Evolutionary conservation across 2,888 invertebrate genomes (phyloP), one percentile per base, ranked within the genome.

Genomic region (Coremacera marginata): DNA sequence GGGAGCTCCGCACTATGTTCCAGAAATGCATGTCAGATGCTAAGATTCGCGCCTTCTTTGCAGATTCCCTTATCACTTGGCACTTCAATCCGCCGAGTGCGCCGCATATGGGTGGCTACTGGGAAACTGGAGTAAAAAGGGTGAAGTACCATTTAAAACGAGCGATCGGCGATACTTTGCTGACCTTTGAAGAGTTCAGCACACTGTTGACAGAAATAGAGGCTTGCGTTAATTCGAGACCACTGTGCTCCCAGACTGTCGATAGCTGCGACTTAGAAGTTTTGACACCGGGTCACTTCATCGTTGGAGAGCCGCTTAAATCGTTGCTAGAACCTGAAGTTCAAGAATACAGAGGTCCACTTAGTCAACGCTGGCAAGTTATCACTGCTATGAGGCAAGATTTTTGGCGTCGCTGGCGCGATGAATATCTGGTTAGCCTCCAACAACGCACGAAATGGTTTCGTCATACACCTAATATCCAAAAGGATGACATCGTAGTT

Each of bases 261-360:
- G n/a, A n/a, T n/a, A 11, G 8, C 1, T 14, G 19, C 4, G 75
- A 76, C 22, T 44, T 68, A n/a, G 70, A 73, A 49, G 51, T 77
- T 8, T 51, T 80, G 57, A 77, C 80, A 9, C 72, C 78, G 25
- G 77, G 78, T 1, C 76, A 79, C 16, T 80, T 79, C 57, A 65
- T 81, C 22, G 75, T 80, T 27, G 79, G 77, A 11, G 79, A 79
- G n/a, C 74, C 79, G 3, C 19, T 80, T n/a, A 63, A 74, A 11
- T 67, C 76, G 1, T 63, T 74, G 22, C 79, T 78, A 34, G 73
- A 73, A 19, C 76, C 73, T 19, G 63, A 73, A 8, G 14, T 44
- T 11, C 19, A 51, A 22, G n/a, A 11, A n/a, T n/a, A n/a, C n/a
- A n/a, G n/a, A n/a, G n/a, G n/a, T n/a, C 51, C 63, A 7, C 57